phyloP scores from a whole-genome alignment of 2,888 invertebrate genomes.

The Cryptocephalus moraei region DNA sequence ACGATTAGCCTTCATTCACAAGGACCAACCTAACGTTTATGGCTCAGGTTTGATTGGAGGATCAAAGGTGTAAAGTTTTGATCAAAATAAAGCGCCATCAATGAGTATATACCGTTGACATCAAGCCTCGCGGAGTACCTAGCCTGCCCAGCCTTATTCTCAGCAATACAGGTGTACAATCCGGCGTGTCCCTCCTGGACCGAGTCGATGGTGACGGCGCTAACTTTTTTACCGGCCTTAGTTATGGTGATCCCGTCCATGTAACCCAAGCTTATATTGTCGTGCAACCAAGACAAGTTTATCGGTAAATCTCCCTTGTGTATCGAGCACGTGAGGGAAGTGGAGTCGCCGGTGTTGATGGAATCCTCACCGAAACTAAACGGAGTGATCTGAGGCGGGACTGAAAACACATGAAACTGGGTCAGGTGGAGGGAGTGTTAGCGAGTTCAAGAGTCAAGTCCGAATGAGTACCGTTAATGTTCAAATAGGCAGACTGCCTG shows the following conservation, averaged over 20 bases:
- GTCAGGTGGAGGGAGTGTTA: neutral
- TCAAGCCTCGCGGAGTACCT: conserved; percentile 51
- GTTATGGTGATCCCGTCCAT: conserved; percentile 33
- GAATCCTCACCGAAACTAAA: conserved; percentile 47
- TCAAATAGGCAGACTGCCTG: conserved; percentile 51
- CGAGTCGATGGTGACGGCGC: conserved; percentile 51
- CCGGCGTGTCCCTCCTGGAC: conserved; percentile 58
- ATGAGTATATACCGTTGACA: conserved; percentile 51
- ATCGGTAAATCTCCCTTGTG: conserved; percentile 65
- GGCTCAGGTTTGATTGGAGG: neutral
- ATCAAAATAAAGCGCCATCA: neutral
- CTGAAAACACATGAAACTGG: conserved; percentile 8
- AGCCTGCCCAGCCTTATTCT: conserved; percentile 54
- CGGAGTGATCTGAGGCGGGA: conserved; percentile 46
- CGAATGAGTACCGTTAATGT: conserved; percentile 50
- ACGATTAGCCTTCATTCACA: too few species aligned
- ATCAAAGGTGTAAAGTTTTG: conserved; percentile 1
- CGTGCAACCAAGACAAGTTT: conserved; percentile 52
- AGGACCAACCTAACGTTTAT: too few species aligned
- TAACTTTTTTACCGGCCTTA: conserved; percentile 45
- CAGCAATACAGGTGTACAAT: conserved; percentile 59
- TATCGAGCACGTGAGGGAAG: conserved; percentile 57
- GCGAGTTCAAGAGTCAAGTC: neutral
- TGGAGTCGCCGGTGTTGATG: conserved; percentile 60
- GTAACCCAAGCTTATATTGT: conserved; percentile 35